Evolutionary conservation across 2,888 invertebrate species (phyloP).

Genomic region (Dendrolimus pini): DNA sequence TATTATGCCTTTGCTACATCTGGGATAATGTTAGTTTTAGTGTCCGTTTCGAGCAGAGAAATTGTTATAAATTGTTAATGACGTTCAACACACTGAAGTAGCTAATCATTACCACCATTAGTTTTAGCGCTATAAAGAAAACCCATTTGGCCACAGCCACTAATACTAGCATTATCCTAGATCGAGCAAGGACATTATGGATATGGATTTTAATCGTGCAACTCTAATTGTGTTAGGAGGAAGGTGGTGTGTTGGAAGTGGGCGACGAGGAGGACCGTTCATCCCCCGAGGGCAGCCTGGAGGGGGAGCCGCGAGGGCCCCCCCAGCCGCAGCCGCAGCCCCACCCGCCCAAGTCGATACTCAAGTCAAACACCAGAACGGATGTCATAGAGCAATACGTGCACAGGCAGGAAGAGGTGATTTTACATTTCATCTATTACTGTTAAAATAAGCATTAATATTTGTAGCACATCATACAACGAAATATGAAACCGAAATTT

Average conservation of each 20-base stretch:
- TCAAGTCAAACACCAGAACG: conserved; percentile 55
- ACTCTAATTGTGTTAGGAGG: conserved; percentile 24
- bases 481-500: conserved; percentile 7
- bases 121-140: no score
- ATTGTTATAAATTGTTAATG: no score
- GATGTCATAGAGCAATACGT: conserved; percentile 58
- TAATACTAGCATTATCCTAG: no score
- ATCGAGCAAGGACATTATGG: no score
- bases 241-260: conserved; percentile 29
- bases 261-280: conserved; percentile 29
- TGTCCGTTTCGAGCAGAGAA: no score
- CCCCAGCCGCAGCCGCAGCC: conserved; percentile 25
- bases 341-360: conserved; percentile 64
- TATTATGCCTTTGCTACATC: no score
- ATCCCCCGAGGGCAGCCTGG: conserved; percentile 18
- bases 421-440: background rate
- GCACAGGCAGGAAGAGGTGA: conserved; percentile 24
- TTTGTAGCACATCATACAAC: background rate
- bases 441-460: no score
- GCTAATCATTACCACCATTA: no score
- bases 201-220: no score
- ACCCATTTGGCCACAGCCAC: no score
- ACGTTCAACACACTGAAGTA: no score
- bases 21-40: no score
- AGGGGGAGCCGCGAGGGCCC: conserved; percentile 14